Base-by-base conservation (phyloP, 2,888 invertebrate species). In the Gymnoscelis rufifasciata region DNA sequence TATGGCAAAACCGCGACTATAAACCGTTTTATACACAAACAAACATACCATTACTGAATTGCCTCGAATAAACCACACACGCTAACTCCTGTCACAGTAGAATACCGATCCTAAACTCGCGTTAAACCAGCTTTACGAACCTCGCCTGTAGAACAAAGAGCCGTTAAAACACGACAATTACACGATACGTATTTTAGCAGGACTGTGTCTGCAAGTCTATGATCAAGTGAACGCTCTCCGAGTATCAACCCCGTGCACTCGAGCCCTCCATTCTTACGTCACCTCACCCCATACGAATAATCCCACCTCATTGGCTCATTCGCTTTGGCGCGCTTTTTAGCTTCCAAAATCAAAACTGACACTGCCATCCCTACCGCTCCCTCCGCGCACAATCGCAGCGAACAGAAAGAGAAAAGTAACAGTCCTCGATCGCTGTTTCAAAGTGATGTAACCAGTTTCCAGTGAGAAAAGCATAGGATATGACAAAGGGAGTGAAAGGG, bases 301-400 rank as follows among this genome's bases (percentile, higher is more conserved):
- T 52, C 64, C 60, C 43, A 52, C 41, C 67, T 56, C 46, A 84
- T 82, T 83, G 82, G 83, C 56, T 51, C 47, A 62, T 83, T 81
- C 78, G 61, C 56, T 87, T 88, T 88, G 83, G 78, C 88, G 88
- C 87, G 87, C 87, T 88, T 88, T 88, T 77, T 74, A 55, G 56
- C 47, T 52, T 57, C 66, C 58, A 68, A 73, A 74, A 57, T 60
- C 59, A 68, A 76, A 77, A 68, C 66, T 51, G 51, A 52, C 53
- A 55, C 56, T n/a, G 55, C 59, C 59, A 52, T 62, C 65, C 62
- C 65, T 69, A 65, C 73, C 78, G 62, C 67, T 78, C 62, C 67
- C 68, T 52, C 68, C 36, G 60, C 71, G 58, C 68, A 62, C 52
- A 53, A 52, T 40, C 51, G 44, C 55, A 50, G 57, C 47, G 57